phyloP scores from a whole-genome alignment of 2,797 vertebrate species.

The Enteromius unitaeniatus region DNA sequence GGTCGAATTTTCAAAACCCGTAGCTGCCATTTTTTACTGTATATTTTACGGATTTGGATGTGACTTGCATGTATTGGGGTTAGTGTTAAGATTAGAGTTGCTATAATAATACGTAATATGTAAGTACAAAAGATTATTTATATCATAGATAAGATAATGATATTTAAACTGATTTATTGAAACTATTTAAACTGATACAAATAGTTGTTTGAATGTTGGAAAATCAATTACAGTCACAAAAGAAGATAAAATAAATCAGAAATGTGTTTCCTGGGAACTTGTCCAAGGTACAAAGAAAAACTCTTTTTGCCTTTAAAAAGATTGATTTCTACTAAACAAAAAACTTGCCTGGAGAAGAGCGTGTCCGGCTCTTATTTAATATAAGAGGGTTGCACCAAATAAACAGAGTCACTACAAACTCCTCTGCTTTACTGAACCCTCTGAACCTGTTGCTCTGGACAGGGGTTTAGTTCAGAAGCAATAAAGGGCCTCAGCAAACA shows the following conservation, averaged over 20 bases:
- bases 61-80: too few relatives aligned
- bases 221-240: neutral
- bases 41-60: too few relatives aligned
- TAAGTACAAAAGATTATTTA: neutral
- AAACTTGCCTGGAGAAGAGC: neutral
- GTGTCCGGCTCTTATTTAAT: neutral
- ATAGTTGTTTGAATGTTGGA: neutral
- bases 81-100: neutral
- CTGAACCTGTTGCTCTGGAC: neutral
- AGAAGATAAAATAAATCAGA: neutral
- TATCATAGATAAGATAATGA: neutral
- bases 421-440: constrained; percentile 11
- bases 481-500: constrained; percentile 14
- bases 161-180: neutral
- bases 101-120: neutral
- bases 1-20: too few relatives aligned
- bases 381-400: neutral
- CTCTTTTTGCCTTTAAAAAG: neutral
- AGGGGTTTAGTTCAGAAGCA: neutral
- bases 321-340: neutral
- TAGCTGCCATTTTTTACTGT: too few relatives aligned
- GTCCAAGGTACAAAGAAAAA: neutral
- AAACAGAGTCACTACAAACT: neutral
- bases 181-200: neutral
- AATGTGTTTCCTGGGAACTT: too few relatives aligned